Percentiles rank a stretch among this genome's conserved stretches.
Conservation (phyloP, 1,140 invertebrate genomes). For the Anoplophora glabripennis region DNA sequence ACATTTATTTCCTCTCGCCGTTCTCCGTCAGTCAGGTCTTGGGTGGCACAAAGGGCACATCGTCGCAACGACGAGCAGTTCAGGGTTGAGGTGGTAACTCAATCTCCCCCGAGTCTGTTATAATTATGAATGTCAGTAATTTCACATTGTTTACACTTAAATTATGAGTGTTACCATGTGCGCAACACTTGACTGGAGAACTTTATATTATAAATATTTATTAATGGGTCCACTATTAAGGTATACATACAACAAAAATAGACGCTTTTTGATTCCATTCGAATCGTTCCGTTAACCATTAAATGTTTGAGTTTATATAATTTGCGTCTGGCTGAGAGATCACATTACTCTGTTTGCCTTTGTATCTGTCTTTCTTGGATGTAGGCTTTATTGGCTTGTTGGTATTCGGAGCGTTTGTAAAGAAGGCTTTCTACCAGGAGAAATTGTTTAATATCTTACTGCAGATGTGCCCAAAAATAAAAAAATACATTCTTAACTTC, state of each 20-base stretch:
- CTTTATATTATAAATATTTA: conserved; percentile 30
- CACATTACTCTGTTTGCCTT: too few species aligned
- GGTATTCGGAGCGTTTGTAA: not conserved
- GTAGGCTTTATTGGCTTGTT: too few species aligned
- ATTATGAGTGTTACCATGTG: conserved; percentile 31
- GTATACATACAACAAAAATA: conserved; percentile 25
- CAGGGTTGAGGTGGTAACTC: conserved; percentile 18
- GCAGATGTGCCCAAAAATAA: too few species aligned
- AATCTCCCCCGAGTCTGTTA: conserved; percentile 20
- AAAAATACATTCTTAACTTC: too few species aligned
- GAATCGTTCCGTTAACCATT: too few species aligned
- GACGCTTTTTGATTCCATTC: conserved; percentile 8
- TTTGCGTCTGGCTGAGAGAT: too few species aligned
- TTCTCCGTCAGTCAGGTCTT: not conserved
- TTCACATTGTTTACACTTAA: conserved; percentile 32
- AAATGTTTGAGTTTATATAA: too few species aligned
- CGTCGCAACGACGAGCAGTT: not conserved
- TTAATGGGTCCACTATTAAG: conserved; percentile 21
- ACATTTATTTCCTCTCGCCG: too few species aligned
- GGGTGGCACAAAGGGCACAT: conserved; percentile 8
- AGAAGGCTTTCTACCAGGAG: too few species aligned
- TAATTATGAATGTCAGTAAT: conserved; percentile 26
- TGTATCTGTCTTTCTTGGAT: too few species aligned
- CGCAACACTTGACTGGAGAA: conserved; percentile 30
- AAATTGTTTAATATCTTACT: too few species aligned